A percentile compares a stretch with the other conserved stretches of the same genome.
Conservation (phyloP, 35 echinoderm and acorn worm genomes). For the Heliocidaris erythrogramma region DNA sequence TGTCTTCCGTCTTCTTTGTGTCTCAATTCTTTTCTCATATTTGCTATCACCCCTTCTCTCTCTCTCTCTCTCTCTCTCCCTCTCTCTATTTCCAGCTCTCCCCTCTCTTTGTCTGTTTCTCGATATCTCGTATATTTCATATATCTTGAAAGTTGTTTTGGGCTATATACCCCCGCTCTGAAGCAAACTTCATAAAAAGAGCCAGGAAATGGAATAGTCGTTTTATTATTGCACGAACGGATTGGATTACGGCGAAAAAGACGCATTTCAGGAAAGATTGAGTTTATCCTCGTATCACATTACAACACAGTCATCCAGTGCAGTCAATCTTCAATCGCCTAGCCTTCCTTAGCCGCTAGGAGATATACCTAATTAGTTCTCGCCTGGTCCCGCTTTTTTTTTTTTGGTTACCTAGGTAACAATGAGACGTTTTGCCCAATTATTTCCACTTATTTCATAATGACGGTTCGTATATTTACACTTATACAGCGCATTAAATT, state of each 20-base stretch:
- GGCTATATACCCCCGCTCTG: not conserved
- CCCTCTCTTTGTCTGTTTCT: not conserved
- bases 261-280: constrained; percentile 10
- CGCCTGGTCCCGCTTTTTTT: not conserved
- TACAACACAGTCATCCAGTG: not conserved
- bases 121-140: not conserved
- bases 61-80: too few species aligned
- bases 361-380: constrained; percentile 34
- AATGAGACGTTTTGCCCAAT: not conserved
- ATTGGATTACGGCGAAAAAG: constrained; percentile 20
- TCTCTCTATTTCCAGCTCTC: too few species aligned
- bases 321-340: not conserved
- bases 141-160: not conserved
- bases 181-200: not conserved
- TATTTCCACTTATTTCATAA: not conserved
- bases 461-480: not conserved
- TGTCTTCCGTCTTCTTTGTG: too few species aligned
- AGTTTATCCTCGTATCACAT: constrained; percentile 20
- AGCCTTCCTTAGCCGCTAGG: not conserved
- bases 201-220: constrained; percentile 36
- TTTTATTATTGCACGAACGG: constrained; percentile 31
- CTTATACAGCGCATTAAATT: not conserved
- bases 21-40: too few species aligned
- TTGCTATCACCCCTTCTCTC: too few species aligned
- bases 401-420: not conserved